Base-by-base conservation (phyloP, 2,888 invertebrate species). In the Scaptomyza caliginosa region DNA sequence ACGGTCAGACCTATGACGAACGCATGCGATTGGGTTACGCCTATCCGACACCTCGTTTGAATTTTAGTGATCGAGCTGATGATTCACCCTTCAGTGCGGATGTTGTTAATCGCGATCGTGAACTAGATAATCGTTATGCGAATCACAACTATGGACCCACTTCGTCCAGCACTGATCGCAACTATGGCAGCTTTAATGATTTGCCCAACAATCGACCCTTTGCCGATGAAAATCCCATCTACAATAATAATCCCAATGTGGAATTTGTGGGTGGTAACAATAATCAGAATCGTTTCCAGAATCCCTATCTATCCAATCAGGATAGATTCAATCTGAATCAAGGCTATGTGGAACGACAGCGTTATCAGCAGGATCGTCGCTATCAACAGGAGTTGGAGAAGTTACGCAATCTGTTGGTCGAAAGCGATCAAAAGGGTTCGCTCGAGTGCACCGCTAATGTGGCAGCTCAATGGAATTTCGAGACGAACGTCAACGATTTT, bases 391-490 rank as follows among this genome's bases (percentile, higher is more conserved):
- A 91, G 72, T 71, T 90, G 70, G 91, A 91, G 34, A 90, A 89
- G 48, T 43, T 91, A 26, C 86, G 90, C 2, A 88, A 93, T 67
- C 92, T 95, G 38, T 89, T 96, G 68, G 93, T 94, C 39, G 94
- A 95, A 64, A 93, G 96, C 23, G 96, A 96, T 89, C 93, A 94
- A 26, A 94, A 95, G 84, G 94, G 96, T 8, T 95, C 96, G 0
- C 94, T 95, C 88, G 95, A 96, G 90, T 97, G 96, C 86, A 96
- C 96, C 0, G 94, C 94, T 49, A 96, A 96, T 90, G 96, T 97
- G n/a, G 95, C 94, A 0, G 96, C 96, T 1, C 97, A 97, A 88
- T 97, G 97, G 97, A 95, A 95, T 89, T 97, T 96, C 87, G 96
- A 97, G 91, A 96, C 96, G 4, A 95, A 96, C 88, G 96, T 96